Evolutionary conservation across 2,888 invertebrate species (phyloP).

Genomic region (Torymus texanus): DNA sequence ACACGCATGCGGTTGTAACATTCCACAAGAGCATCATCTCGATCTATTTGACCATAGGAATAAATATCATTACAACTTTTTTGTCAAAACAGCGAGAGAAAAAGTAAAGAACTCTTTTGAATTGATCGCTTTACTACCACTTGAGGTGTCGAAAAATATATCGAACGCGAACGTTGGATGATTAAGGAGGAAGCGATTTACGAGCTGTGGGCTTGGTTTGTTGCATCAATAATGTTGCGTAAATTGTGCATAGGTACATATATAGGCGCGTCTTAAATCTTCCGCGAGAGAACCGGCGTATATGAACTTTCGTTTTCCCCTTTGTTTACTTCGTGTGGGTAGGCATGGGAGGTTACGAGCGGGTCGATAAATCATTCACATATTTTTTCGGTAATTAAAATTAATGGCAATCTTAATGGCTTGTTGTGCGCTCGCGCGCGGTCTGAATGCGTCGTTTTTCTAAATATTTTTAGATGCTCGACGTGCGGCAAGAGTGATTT

Average conservation of each 20-base stretch:
- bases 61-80: too few relatives aligned
- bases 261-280: slow-evolving; percentile 9
- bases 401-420: slow-evolving; percentile 5
- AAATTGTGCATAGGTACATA: slow-evolving; percentile 6
- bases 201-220: slow-evolving; percentile 12
- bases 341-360: background rate
- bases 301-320: slow-evolving; percentile 26
- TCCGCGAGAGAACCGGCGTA: background rate
- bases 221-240: slow-evolving; percentile 46
- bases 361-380: background rate
- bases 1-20: slow-evolving; percentile 16
- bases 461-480: too few relatives aligned
- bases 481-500: too few relatives aligned
- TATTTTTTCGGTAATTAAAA: slow-evolving; percentile 20
- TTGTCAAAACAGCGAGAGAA: too few relatives aligned
- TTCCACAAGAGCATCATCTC: background rate
- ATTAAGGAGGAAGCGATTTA: slow-evolving; percentile 24
- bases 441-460: too few relatives aligned
- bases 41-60: background rate
- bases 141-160: too few relatives aligned
- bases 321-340: slow-evolving; percentile 7
- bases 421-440: too few relatives aligned
- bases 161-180: background rate
- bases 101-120: too few relatives aligned
- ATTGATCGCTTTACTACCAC: background rate